Base-by-base conservation (phyloP, 2,888 invertebrate species). In the Teleiodes luculella region DNA sequence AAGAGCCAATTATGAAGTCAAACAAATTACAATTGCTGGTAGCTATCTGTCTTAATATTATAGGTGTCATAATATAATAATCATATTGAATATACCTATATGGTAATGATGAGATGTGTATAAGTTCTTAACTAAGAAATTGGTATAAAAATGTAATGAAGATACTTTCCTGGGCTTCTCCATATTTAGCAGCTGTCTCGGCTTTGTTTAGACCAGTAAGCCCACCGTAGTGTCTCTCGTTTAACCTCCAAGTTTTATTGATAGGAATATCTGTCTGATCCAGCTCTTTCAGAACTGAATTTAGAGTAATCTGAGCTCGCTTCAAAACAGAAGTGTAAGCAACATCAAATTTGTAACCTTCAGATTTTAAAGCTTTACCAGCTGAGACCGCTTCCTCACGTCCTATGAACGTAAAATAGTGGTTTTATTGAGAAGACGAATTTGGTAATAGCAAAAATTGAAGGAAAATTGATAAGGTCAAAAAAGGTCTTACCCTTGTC, bases 161-260 rank as follows among this genome's bases (percentile, higher is more conserved):
- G n/a, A 24, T 6, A 24, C 24, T 4, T 24, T 4, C 95, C 90
- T 95, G 95, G 48, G 94, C 93, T 74, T 96, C 96, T 10, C 97
- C 96, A 81, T 95, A 96, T 74, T 95, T 95, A 52, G 94, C 93
- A 49, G 96, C 96, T 16, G 96, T 95, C 80, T 96, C 95, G 0
- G 94, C 92, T 78, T 97, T 97, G 72, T 96, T 95, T 57, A 95
- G 90, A 1, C 96, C 96, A 10, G 96, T 97, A 5, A 97, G 91
- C 37, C 95, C 95, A 50, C 97, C 97, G 68, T 96, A 97, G 72
- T 97, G 97, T 56, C 97, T 92, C 78, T 97, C 96, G 69, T 96
- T 96, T 28, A 97, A 84, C 11, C 96, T 91, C 97, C 97, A 97
- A 8, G 95, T 94, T 71, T 93, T 93, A 4, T 91, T 76, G 6